Evolutionary conservation across 2,888 invertebrate species (phyloP).

Genomic region (Ypsolopha scabrella): DNA sequence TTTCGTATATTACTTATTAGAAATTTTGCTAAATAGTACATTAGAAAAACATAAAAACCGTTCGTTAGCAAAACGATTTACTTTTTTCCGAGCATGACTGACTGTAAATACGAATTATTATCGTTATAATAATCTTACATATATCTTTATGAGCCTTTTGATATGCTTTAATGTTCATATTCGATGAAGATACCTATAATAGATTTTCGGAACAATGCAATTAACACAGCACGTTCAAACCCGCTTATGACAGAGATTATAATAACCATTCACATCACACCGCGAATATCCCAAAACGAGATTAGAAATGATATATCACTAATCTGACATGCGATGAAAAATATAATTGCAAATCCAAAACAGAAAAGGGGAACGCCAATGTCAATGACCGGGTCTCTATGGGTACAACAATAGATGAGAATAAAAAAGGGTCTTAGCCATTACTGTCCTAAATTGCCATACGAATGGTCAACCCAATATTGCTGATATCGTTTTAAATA

Average conservation of each 20-base stretch:
- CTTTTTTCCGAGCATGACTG: too few species aligned
- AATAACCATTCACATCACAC: constrained; percentile 1
- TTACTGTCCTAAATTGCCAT: constrained; percentile 53
- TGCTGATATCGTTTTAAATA: constrained; percentile 33
- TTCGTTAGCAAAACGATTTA: too few species aligned
- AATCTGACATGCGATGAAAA: constrained; percentile 52
- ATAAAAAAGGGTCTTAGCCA: constrained; percentile 54
- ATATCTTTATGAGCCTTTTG: too few species aligned
- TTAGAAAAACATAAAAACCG: too few species aligned
- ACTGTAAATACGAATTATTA: too few species aligned
- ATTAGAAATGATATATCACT: constrained; percentile 47
- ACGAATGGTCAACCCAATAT: constrained; percentile 44
- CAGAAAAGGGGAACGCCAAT: constrained; percentile 55
- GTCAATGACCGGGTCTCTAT: constrained; percentile 64
- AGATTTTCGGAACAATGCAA: neutral
- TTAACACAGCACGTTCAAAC: neutral
- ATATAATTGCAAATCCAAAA: constrained; percentile 51
- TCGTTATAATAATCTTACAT: too few species aligned
- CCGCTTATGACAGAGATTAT: constrained; percentile 5
- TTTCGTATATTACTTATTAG: too few species aligned
- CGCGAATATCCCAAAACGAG: constrained; percentile 23
- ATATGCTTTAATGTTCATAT: too few species aligned
- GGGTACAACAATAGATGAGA: constrained; percentile 48
- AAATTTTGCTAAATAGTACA: too few species aligned
- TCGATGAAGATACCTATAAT: neutral